Base-by-base conservation (phyloP, 2,888 invertebrate genomes). In the Hydrotaea cyrtoneurina region DNA sequence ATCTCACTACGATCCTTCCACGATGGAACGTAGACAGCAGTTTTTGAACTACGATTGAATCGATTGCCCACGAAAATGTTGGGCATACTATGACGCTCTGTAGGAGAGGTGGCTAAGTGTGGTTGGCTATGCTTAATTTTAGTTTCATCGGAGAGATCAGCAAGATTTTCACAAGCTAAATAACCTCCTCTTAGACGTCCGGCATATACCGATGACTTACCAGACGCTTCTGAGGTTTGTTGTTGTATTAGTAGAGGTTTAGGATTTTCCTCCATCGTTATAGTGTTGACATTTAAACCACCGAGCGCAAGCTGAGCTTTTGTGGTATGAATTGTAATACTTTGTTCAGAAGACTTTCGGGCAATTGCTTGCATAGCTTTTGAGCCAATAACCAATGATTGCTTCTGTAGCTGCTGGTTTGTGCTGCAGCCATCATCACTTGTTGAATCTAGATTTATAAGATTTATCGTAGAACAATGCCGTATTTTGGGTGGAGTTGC, bases 151-250 rank as follows among this genome's bases (percentile, higher is more conserved):
- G 94, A 94, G 89, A 95, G 93, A 90, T 95, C 94, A 13, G 94
- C 93, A 86, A 96, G 92, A 93, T 96, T 94, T 91, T 96, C 95
- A 89, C 95, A 95, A 11, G 95, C 95, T 92, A 94, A 93, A 86
- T 94, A 94, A 19, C 93, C 92, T 74, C 93, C 94, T 0, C 92
- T 90, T 5, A 94, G 90, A 36, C 94, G 92, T 23, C 92, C 93
- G 87, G 93, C 93, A 87, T 94, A 94, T 23, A 88, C 83, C 87
- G 94, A 94, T 64, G 94, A 94, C 88, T 94, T 93, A 87, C 94
- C 94, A 19, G 94, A 93, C 86, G 93, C 93, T 90, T 95, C 94
- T 84, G 95, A 95, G 91, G 94, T 94, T 91, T 95, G 94, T 88
- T 92, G 91, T 17, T 88, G 86, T 21, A 91, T 17, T 11, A 62